Conservation (phyloP, 2,888 invertebrate species). For the Peribatodes rhomboidaria region DNA sequence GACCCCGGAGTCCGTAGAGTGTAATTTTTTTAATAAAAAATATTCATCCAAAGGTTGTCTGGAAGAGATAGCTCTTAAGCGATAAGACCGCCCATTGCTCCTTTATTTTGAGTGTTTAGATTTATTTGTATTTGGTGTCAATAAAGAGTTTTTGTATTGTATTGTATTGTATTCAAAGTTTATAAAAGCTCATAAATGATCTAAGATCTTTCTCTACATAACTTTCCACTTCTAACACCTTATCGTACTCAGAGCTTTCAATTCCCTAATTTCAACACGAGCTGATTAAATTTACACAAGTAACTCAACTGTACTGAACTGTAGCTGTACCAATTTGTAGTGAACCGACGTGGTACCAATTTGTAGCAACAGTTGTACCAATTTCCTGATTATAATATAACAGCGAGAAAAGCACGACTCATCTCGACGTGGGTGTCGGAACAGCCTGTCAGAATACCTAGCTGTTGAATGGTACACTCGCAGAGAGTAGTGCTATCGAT, state of each 20-base stretch:
- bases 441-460: conserved; percentile 50
- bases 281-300: conserved; percentile 3
- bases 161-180: no score
- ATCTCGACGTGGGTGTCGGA: conserved; percentile 63
- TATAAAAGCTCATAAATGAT: no score
- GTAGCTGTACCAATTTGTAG: conserved; percentile 8
- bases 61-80: no score
- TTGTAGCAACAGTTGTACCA: conserved; percentile 54
- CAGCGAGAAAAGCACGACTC: conserved; percentile 62
- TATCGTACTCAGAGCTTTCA: background rate
- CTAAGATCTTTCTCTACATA: no score
- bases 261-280: background rate
- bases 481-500: background rate
- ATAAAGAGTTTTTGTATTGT: no score
- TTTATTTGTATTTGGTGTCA: no score
- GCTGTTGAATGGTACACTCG: conserved; percentile 36
- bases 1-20: no score
- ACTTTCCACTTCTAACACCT: no score
- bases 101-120: no score
- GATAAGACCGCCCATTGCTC: no score
- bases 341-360: conserved; percentile 42
- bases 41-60: no score
- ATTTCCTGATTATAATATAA: conserved; percentile 54
- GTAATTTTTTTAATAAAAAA: no score
- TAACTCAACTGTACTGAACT: background rate